Percentiles rank a stretch among this genome's conserved stretches.
These are phyloP conservation scores for Rousettus leschenaultii DNA, from an alignment of 2,113 vertebrate genomes.

Conservation along the genomic window DNA sequence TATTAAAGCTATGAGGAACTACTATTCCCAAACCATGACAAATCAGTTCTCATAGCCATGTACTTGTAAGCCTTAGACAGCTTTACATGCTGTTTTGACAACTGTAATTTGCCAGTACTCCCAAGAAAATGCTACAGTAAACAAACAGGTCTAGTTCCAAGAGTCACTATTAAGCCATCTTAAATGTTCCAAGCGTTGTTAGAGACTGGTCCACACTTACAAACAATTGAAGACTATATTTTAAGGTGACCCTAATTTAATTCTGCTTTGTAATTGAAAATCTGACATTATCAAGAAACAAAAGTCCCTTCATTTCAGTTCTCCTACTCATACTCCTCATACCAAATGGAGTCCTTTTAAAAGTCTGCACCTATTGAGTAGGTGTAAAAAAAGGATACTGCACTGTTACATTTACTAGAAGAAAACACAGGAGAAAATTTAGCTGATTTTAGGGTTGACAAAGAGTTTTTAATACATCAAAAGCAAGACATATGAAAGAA, in stretches of 20 bases:
- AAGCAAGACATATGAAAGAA: neutral
- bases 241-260: neutral
- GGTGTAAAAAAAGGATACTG: neutral
- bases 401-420: neutral
- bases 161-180: neutral
- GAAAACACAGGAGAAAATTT: neutral
- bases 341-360: neutral
- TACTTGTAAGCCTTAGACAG: neutral
- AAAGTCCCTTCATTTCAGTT: neutral
- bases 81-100: neutral
- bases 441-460: neutral
- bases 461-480: neutral
- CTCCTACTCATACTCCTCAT: neutral
- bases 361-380: neutral
- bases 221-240: neutral
- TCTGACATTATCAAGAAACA: neutral
- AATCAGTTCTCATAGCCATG: neutral
- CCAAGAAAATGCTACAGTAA: neutral
- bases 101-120: neutral
- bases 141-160: neutral
- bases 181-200: neutral
- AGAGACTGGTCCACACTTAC: neutral
- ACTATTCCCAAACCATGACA: neutral
- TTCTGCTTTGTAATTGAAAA: neutral
- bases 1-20: neutral